A percentile compares a stretch with the other conserved stretches of the same genome.
Evolutionary conservation across 23 tunicate genomes (phyloP).

Genomic region (Halocynthia roretzi): DNA sequence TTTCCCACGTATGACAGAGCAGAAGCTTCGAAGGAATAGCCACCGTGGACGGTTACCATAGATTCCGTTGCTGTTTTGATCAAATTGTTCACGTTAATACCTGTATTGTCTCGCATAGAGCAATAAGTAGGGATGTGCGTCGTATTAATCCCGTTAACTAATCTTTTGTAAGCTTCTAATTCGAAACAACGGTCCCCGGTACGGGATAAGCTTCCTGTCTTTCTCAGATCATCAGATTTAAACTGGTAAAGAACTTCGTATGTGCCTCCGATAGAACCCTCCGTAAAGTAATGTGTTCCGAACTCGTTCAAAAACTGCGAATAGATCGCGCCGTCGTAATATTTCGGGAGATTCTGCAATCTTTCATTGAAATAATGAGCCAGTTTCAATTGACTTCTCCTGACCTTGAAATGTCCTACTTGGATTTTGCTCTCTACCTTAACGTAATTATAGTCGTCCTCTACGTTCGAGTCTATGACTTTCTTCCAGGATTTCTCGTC

Average conservation of each 20-base stretch:
- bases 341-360: background rate
- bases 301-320: constrained; percentile 20
- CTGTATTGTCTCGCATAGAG: background rate
- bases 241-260: constrained; percentile 8
- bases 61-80: constrained; percentile 12
- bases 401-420: constrained; percentile 14
- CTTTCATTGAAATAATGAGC: constrained; percentile 13
- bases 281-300: constrained; percentile 25
- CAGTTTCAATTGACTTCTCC: constrained; percentile 12
- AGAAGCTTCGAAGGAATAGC: constrained; percentile 14
- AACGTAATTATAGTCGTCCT: constrained; percentile 11
- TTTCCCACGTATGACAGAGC: constrained; percentile 21
- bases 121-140: constrained; percentile 2
- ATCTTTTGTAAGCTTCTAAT: background rate
- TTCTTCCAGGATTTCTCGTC: constrained; percentile 16
- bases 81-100: background rate
- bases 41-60: constrained; percentile 11
- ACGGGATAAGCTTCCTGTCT: background rate
- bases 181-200: background rate
- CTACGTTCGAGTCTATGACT: constrained; percentile 9
- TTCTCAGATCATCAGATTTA: constrained; percentile 10
- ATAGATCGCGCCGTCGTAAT: constrained; percentile 14
- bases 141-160: background rate
- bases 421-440: constrained; percentile 14
- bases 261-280: constrained; percentile 9